Base-by-base conservation (phyloP, 2,113 vertebrate genomes). In the Leptobrachium leishanense region DNA sequence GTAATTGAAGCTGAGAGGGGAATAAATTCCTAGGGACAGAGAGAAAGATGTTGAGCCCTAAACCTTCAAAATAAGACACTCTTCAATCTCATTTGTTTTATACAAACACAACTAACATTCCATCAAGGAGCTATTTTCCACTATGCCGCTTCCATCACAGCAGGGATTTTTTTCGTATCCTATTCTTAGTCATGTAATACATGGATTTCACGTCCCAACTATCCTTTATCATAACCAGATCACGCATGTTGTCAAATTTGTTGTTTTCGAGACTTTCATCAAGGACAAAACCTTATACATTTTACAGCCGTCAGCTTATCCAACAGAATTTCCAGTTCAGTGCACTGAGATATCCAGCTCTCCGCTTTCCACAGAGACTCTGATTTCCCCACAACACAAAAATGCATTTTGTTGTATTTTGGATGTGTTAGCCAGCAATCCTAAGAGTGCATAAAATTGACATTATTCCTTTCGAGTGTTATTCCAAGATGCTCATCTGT, bases 101-200 rank as follows among this genome's bases (percentile, higher is more conserved):
- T 69, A 46, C 13, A 15, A 46, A 69, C 68, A 69, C 43, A 69
- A 69, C 5, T 46, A 46, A 13, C 44, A 69, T 69, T 69, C 43
- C 68, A 20, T 69, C 68, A 69, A 69, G 6, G 46, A 69, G 43
- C 43, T 46, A 69, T 69, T 44, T 69, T 46, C 68, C 43, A 69
- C 68, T 69, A 20, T 69, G 68, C n/a, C 15, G 43, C 43, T 46
- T 69, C 43, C 5, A 46, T 46, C 43, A 69, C 68, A 69, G 68
- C 68, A 46, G 68, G 66, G 3, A 11, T 44, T 6, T 69, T 42
- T 69, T 69, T 46, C 20, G 9, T 46, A 69, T n/a, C 15, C 44
- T 43, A 68, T 69, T 20, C 68, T 69, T 69, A 46, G 43, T 46
- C 68, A 69, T 44, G 43, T 69, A 69, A 69, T 69, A 69, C 44